These are phyloP conservation scores for Melipona bicolor DNA, from an alignment of 2,888 invertebrate species.

Conservation along the genomic window DNA sequence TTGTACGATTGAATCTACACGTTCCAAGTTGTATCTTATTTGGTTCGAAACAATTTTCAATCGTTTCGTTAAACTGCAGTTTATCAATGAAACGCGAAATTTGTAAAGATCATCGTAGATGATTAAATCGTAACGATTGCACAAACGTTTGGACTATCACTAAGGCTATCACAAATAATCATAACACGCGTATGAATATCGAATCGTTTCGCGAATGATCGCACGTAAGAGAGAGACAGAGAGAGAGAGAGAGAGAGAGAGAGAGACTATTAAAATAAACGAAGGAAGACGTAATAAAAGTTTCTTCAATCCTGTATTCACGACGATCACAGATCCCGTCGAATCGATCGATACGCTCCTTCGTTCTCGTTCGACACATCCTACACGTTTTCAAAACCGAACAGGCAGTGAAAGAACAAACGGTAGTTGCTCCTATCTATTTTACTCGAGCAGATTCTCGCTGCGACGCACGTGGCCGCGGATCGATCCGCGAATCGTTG, in stretches of 20 bases:
- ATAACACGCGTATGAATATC: not conserved
- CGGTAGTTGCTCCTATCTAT: conserved; percentile 25
- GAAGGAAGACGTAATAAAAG: conserved; percentile 17
- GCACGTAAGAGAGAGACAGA: not conserved
- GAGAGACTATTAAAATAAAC: not conserved
- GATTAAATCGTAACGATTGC: conserved; percentile 57
- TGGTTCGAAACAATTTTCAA: not conserved
- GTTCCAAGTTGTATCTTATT: not conserved
- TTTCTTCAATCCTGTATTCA: not conserved
- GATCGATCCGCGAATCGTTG: not conserved
- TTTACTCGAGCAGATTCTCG: conserved; percentile 15
- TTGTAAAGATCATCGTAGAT: conserved; percentile 17
- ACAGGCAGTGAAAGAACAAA: conserved; percentile 54
- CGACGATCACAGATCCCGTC: conserved; percentile 27
- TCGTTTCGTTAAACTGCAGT: not conserved
- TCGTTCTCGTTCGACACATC: not conserved
- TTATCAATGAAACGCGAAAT: not conserved
- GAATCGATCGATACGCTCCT: conserved; percentile 52
- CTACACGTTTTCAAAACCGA: conserved; percentile 22
- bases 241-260: not conserved
- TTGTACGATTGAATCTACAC: not conserved
- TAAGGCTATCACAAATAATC: conserved; percentile 41
- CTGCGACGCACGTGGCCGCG: conserved; percentile 2
- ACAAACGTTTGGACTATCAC: conserved; percentile 55
- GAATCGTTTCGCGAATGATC: not conserved